Base-by-base conservation (phyloP, 2,888 invertebrate genomes). In the Sinelater perroti region DNA sequence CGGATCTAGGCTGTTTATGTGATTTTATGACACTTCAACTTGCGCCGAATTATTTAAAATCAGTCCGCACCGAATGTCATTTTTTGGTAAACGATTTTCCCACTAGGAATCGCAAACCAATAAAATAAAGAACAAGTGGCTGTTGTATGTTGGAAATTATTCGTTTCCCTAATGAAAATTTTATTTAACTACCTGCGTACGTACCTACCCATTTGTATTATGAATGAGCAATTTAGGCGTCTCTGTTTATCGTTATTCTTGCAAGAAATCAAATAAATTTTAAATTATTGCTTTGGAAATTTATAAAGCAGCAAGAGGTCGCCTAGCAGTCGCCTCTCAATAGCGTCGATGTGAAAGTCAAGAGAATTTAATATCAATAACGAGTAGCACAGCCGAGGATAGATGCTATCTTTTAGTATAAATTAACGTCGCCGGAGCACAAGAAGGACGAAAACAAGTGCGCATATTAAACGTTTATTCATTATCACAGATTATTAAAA, bases 261-360 rank as follows among this genome's bases (percentile, higher is more conserved):
- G 17, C 16, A 35, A 33, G 13, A 13, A 33, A 14, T 16, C 7
- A 40, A 40, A 40, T 40, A 40, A 11, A 40, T 21, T 40, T 21
- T 21, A 6, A 40, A 44, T 44, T 28, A 31, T 28, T 20, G 42
- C 36, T 40, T 24, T 11, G 14, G 42, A 49, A 57, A 56, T 63
- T 47, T 49, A 54, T 47, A 51, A 53, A 61, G 49, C 54, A 52
- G 56, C 31, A 59, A 59, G 55, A 52, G 56, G 63, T 52, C 61
- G 60, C 44, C 61, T 56, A 42, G 51, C 45, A 64, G 61, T 62
- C 57, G 64, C 61, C 62, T 60, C 61, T 60, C 60, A 60, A 64
- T 55, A 51, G 17, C 50, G 46, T 62, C 59, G 54, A 63, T 63
- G 64, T 64, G 64, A 64, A 64, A 64, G 64, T 64, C 57, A 50